Evolutionary conservation across 2,888 invertebrate species (phyloP), one percentile per base, ranked within the genome.

Genomic region (Mimachlamys varia): DNA sequence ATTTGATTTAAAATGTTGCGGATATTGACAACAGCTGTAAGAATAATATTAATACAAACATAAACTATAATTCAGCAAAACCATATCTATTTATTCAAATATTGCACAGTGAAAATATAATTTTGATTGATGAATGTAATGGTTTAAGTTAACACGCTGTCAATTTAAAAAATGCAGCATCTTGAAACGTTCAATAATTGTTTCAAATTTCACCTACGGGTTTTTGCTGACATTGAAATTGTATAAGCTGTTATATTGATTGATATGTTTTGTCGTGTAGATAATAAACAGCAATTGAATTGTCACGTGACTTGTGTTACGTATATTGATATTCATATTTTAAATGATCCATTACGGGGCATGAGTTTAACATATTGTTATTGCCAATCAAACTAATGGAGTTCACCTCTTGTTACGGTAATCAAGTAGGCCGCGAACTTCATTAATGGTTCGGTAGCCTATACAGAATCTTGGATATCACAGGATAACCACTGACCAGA

Each of bases 61-160:
- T 44, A 44, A 44, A 3, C 44, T 44, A 44, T 44, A 5, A 44
- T 44, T 44, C 44, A 44, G 44, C 44, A 5, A 7, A 44, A 44
- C 44, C 44, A 44, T 44, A 44, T 44, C 44, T 7, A 44, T 44
- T 5, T 44, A 44, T 44, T 44, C 44, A 44, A 44, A 44, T 44
- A 44, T 44, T 44, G 44, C 44, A 44, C 3, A 44, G 76, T 33
- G 76, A 76, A 76, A 19, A 33, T 33, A 10, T 33, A 13, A 76
- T 76, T 76, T 76, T 76, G 76, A 76, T 76, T 27, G 76, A 76
- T 27, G 76, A 33, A 76, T 76, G 22, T 76, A 76, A 33, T 33
- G 76, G 27, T 27, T 76, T 76, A 33, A 0, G 76, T 76, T 33
- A 33, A 76, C 76, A 76, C 3, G 76, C 22, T 4, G 76, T 76